These are phyloP conservation scores for Dolichallabes microphthalmus DNA, from an alignment of 2,113 vertebrate genomes.

Conservation along the genomic window DNA sequence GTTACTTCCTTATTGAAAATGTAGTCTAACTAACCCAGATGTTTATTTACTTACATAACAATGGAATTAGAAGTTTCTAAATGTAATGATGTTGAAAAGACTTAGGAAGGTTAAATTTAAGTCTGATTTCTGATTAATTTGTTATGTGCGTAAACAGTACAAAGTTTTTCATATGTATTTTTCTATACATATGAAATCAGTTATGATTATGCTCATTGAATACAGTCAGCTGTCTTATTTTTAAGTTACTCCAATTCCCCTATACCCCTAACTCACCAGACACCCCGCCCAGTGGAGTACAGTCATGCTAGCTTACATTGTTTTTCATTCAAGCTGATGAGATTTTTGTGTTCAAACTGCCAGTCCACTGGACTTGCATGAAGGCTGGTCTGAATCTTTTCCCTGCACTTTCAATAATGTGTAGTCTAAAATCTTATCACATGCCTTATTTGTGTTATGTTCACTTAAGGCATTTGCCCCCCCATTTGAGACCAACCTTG, in stretches of 20 bases:
- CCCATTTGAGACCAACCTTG: not conserved
- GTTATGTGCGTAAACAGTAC: not conserved
- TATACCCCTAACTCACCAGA: not conserved
- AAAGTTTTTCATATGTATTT: not conserved
- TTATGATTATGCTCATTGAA: not conserved
- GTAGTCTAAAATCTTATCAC: conserved; percentile 12
- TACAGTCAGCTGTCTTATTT: not conserved
- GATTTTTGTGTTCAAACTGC: conserved; percentile 26
- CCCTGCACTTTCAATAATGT: not conserved
- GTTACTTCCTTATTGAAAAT: not conserved
- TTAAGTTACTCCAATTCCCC: not conserved
- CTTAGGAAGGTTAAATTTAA: not conserved
- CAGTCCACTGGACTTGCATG: not conserved
- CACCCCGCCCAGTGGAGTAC: conserved; percentile 16
- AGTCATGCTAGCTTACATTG: conserved; percentile 8
- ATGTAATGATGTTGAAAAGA: not conserved
- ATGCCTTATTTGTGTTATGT: not conserved
- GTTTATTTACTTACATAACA: not conserved
- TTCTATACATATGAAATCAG: not conserved
- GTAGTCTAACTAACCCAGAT: not conserved
- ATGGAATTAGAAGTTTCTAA: not conserved
- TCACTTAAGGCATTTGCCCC: not conserved
- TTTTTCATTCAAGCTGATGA: conserved; percentile 22
- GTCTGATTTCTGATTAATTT: not conserved
- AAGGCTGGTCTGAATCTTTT: conserved; percentile 17